Conservation (phyloP, 1,140 invertebrate genomes). For the Doryteuthis pealeii region DNA sequence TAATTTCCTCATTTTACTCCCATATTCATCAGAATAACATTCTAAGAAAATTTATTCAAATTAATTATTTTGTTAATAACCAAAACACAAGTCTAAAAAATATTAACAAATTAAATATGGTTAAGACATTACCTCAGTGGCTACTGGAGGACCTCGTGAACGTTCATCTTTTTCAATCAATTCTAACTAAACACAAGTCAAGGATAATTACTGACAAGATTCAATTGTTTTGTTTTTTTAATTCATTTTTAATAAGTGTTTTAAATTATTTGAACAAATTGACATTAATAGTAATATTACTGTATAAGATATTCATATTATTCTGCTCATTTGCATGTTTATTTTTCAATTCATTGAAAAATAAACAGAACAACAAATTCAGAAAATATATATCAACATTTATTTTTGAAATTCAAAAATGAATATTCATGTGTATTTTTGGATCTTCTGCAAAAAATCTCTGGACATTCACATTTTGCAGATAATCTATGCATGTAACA, state of each 20-base stretch:
- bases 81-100: neutral
- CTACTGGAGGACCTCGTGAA: neutral
- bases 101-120: neutral
- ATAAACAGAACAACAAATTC: neutral
- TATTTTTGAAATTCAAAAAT: too few species aligned
- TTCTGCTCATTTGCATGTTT: neutral
- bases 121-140: constrained; percentile 6
- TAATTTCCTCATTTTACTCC: neutral
- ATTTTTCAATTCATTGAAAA: neutral
- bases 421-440: too few species aligned
- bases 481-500: too few species aligned
- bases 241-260: too few species aligned
- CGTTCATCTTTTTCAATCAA: constrained; percentile 11
- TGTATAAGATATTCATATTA: neutral
- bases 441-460: too few species aligned
- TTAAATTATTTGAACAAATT: neutral
- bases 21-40: neutral
- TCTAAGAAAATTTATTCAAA: neutral
- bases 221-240: too few species aligned
- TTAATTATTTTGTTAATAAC: neutral
- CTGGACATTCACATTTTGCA: too few species aligned
- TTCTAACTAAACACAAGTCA: neutral
- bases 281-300: neutral
- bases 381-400: too few species aligned
- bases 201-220: too few species aligned